phyloP scores from a whole-genome alignment of 64 coral and sea anemone genomes.

The Platygyra sinensis region DNA sequence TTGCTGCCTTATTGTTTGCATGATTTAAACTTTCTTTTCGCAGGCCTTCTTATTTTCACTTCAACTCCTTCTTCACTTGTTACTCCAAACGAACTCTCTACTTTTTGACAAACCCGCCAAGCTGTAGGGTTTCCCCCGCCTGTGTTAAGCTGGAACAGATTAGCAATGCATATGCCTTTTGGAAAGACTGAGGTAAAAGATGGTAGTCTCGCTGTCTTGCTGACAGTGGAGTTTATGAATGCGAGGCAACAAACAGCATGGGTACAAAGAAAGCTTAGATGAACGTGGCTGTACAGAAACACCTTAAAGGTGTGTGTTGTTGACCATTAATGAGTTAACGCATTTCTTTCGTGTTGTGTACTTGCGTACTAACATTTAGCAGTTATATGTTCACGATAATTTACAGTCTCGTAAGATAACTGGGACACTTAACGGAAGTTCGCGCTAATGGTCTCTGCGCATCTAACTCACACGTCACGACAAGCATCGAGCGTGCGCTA shows the following conservation, averaged over 20 bases:
- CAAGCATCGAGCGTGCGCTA: too few relatives aligned
- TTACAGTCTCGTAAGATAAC: too few relatives aligned
- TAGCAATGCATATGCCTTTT: background rate
- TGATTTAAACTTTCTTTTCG: background rate
- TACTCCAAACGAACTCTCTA: conserved; percentile 9
- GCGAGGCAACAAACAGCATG: conserved; percentile 44
- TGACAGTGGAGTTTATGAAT: conserved; percentile 53
- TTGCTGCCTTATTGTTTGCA: too few relatives aligned
- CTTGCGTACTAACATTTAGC: too few relatives aligned
- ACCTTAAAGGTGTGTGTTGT: too few relatives aligned
- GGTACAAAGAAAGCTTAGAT: conserved; percentile 16
- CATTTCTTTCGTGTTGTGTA: too few relatives aligned
- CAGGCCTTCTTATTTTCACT: conserved; percentile 36
- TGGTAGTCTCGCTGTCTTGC: background rate
- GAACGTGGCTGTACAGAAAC: conserved; percentile 22
- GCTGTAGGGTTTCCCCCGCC: conserved; percentile 36
- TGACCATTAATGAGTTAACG: too few relatives aligned
- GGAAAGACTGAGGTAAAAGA: background rate
- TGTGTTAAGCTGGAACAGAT: conserved; percentile 26
- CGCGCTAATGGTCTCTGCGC: too few relatives aligned
- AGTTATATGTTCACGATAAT: too few relatives aligned
- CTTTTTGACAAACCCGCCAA: background rate
- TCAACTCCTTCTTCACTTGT: background rate
- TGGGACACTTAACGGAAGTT: too few relatives aligned
- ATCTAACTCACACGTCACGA: too few relatives aligned